Evolutionary conservation across 2,113 vertebrate species (phyloP).

Genomic region (Corythoichthys haematopterus): DNA sequence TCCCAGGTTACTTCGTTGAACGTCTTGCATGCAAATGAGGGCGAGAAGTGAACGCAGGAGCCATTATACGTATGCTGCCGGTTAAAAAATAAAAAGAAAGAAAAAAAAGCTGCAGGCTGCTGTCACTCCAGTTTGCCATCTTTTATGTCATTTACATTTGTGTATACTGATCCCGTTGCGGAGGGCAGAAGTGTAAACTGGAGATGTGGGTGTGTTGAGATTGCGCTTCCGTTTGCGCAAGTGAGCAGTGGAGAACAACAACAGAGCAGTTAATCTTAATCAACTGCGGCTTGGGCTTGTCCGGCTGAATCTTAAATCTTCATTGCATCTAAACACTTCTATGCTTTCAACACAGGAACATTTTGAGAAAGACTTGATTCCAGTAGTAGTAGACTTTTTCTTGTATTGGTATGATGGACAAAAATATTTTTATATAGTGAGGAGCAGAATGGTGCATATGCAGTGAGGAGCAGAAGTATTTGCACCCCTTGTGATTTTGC

Average conservation of each 20-base stretch:
- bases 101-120: conserved; percentile 30
- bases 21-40: conserved; percentile 56
- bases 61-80: neutral
- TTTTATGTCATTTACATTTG: conserved; percentile 50
- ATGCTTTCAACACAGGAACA: neutral
- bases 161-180: conserved; percentile 22
- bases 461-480: too few species aligned
- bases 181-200: conserved; percentile 6
- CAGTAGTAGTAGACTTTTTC: too few species aligned
- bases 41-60: neutral
- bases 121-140: conserved; percentile 33
- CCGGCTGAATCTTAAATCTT: neutral
- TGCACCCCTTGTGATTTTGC: too few species aligned
- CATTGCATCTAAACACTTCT: neutral
- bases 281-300: neutral
- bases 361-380: neutral
- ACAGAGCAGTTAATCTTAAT: neutral
- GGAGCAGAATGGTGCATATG: too few species aligned
- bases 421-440: too few species aligned
- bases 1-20: conserved; percentile 41
- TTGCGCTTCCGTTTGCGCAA: neutral
- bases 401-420: too few species aligned
- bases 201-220: neutral
- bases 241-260: neutral
- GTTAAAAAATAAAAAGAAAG: conserved; percentile 7